Evolutionary conservation across 2,888 invertebrate genomes (phyloP).

Genomic region (Hoplodrina blanda): DNA sequence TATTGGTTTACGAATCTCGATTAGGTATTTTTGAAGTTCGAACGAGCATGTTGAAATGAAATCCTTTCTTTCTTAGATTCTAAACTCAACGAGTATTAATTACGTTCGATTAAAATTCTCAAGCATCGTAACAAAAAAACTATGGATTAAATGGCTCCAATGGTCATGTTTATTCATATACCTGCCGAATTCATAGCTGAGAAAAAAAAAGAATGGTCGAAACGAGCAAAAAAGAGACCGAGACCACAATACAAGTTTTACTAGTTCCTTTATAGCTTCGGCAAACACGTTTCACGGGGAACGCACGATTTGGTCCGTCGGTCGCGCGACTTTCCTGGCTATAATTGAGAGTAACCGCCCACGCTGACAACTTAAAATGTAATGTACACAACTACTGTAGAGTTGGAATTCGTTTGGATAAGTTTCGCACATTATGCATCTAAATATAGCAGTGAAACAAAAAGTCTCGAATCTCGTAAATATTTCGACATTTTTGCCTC

Average conservation of each 20-base stretch:
- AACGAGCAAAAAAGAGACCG: conserved; percentile 73
- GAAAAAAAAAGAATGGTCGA: conserved; percentile 63
- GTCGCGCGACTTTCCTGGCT: conserved; percentile 66
- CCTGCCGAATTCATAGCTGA: conserved; percentile 63
- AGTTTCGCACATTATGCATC: conserved; percentile 70
- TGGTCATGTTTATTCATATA: conserved; percentile 64
- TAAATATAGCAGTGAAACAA: conserved; percentile 81
- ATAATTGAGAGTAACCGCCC: conserved; percentile 74
- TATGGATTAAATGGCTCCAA: conserved; percentile 39
- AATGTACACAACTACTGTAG: conserved; percentile 71
- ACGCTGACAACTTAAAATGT: conserved; percentile 72
- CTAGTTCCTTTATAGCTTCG: conserved; percentile 83
- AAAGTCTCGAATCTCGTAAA: conserved; percentile 83
- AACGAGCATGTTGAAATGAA: conserved; percentile 25
- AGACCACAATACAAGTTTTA: conserved; percentile 81
- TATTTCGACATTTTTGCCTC: conserved; percentile 84
- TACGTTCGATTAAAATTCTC: conserved; percentile 42
- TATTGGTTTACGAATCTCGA: conserved; percentile 56
- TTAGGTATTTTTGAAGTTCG: conserved; percentile 44
- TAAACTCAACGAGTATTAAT: conserved; percentile 27
- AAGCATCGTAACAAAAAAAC: conserved; percentile 33
- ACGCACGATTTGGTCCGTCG: conserved; percentile 80
- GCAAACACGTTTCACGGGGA: conserved; percentile 82
- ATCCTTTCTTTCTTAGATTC: conserved; percentile 22
- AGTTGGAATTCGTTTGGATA: conserved; percentile 75